Percentiles rank a stretch among this genome's conserved stretches.
Evolutionary conservation across 1,140 invertebrate genomes (phyloP).

Genomic region (Heliothis subflexa): DNA sequence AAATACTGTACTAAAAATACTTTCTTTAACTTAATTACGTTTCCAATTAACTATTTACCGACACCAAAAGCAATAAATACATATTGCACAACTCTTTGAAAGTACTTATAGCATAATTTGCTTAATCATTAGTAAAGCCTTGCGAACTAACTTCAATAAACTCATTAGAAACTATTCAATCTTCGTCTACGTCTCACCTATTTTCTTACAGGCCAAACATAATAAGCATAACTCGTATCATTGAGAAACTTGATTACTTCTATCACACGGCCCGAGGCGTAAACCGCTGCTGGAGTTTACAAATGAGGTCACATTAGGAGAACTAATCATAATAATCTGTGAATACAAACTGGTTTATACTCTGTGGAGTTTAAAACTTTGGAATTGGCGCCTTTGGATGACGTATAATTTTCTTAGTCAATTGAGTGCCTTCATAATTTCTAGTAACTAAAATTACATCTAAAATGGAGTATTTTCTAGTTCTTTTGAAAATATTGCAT

Average conservation of each 20-base stretch:
- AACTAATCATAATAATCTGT: slow-evolving; percentile 43
- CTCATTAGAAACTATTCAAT: slow-evolving; percentile 2
- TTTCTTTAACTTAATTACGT: no score
- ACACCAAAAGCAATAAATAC: no score
- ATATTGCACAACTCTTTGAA: no score
- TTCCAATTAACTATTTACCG: no score
- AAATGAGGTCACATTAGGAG: slow-evolving; percentile 31
- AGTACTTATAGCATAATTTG: no score
- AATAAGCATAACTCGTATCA: slow-evolving; percentile 5
- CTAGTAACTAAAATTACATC: no score
- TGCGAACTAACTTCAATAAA: background rate
- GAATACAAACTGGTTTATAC: slow-evolving; percentile 24
- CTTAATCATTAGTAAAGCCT: no score
- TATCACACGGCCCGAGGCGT: slow-evolving; percentile 16
- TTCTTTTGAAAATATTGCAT: no score
- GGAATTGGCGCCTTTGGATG: background rate
- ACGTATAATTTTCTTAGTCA: no score
- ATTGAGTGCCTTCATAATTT: no score
- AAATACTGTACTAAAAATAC: no score
- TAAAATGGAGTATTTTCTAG: no score
- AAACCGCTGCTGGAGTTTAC: slow-evolving; percentile 29
- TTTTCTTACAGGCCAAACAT: slow-evolving; percentile 6
- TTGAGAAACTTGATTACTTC: slow-evolving; percentile 32
- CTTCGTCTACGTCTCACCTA: slow-evolving; percentile 24
- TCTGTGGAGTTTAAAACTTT: slow-evolving; percentile 14